These are phyloP conservation scores for Phaetusa simplex DNA, from an alignment of 2,113 vertebrate species.

Conservation along the genomic window DNA sequence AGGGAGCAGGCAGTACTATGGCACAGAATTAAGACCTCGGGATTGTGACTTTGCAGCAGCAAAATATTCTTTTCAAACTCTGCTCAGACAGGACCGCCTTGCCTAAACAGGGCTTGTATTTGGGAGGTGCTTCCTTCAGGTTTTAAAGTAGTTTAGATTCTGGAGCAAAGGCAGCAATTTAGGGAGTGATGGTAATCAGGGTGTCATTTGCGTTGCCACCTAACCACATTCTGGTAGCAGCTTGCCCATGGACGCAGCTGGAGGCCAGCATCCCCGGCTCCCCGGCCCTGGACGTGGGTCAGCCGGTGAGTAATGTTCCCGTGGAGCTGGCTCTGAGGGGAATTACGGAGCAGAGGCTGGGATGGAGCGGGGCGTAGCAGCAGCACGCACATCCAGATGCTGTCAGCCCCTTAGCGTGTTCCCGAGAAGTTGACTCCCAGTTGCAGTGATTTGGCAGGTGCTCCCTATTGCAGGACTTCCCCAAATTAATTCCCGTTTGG, in stretches of 20 bases:
- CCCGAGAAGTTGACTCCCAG: background rate
- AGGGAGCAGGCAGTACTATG: rapidly evolving
- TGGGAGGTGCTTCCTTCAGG: background rate
- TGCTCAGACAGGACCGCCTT: background rate
- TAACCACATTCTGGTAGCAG: background rate
- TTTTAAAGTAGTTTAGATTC: background rate
- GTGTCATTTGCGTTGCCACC: background rate
- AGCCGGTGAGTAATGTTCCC: background rate
- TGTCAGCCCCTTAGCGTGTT: background rate
- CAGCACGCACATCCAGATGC: rapidly evolving
- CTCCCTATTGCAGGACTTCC: background rate
- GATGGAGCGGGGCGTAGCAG: background rate
- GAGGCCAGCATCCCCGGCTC: background rate
- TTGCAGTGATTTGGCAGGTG: background rate
- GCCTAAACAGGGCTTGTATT: background rate
- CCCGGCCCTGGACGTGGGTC: background rate
- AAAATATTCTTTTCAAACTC: background rate
- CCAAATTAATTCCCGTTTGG: rapidly evolving
- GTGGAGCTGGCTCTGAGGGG: background rate
- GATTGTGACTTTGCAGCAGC: background rate
- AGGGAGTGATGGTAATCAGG: background rate
- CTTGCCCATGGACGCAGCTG: background rate
- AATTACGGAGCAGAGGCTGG: rapidly evolving
- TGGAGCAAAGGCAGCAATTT: background rate
- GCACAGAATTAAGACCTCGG: background rate